Percentiles rank a stretch among this genome's conserved stretches.
phyloP scores from a whole-genome alignment of 2,113 vertebrate genomes.

The Nerophis lumbriciformis region DNA sequence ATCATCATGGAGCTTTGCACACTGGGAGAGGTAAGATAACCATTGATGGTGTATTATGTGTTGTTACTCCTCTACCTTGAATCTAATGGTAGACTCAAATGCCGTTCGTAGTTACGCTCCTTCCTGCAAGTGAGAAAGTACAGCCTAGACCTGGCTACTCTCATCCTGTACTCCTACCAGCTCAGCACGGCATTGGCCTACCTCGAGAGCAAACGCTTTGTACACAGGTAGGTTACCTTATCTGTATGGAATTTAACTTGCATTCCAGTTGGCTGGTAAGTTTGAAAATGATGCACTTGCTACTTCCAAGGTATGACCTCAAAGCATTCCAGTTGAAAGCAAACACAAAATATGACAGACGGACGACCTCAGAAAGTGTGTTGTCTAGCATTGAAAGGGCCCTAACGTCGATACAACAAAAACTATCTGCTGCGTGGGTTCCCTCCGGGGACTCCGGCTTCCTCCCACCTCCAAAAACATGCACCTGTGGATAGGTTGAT shows the following conservation, averaged over 20 bases:
- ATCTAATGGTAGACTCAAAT: neutral
- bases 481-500: too few relatives aligned
- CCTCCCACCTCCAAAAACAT: too few relatives aligned
- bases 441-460: too few relatives aligned
- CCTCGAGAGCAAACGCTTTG: constrained; percentile 97
- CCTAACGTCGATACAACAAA: too few relatives aligned
- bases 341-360: too few relatives aligned
- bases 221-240: constrained; percentile 82
- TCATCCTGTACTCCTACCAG: constrained; percentile 94
- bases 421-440: too few relatives aligned
- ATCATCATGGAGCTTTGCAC: constrained; percentile 99
- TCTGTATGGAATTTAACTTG: neutral
- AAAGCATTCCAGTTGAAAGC: too few relatives aligned
- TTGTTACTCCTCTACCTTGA: neutral
- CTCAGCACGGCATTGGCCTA: constrained; percentile 95
- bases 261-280: too few relatives aligned
- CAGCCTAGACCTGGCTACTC: constrained; percentile 87
- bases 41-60: neutral
- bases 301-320: too few relatives aligned
- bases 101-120: constrained; percentile 78
- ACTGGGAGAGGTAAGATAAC: constrained; percentile 83
- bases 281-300: too few relatives aligned
- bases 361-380: too few relatives aligned
- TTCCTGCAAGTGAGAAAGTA: constrained; percentile 97
- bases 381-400: too few relatives aligned